Conservation (phyloP, 2,113 vertebrate species). For the Corythornis cristatus region DNA sequence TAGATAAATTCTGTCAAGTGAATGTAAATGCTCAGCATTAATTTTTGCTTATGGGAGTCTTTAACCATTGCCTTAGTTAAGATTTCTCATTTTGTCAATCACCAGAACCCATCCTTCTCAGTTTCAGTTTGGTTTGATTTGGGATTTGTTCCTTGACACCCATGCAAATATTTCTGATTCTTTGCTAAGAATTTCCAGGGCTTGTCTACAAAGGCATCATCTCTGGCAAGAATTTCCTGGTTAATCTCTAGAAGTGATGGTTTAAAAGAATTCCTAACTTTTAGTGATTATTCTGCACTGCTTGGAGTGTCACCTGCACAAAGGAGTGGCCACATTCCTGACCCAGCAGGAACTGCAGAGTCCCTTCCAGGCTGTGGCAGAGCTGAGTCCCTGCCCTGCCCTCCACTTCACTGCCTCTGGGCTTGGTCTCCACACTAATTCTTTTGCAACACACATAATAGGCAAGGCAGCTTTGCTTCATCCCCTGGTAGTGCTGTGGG, state of each 20-base stretch:
- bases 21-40: conserved; percentile 38
- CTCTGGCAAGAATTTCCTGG: neutral
- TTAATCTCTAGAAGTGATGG: neutral
- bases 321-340: neutral
- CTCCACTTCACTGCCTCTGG: neutral
- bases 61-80: neutral
- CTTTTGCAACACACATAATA: neutral
- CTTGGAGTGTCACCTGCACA: neutral
- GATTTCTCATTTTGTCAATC: neutral
- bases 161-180: neutral
- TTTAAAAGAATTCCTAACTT: neutral
- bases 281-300: neutral
- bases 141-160: neutral
- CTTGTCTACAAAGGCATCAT: neutral
- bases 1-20: conserved; percentile 59
- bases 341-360: neutral
- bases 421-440: conserved; percentile 25
- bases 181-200: neutral
- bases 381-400: neutral
- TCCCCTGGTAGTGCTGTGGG: neutral
- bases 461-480: neutral
- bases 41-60: conserved; percentile 24
- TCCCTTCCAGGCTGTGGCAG: neutral
- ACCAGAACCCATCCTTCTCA: neutral
- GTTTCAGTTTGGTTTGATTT: neutral